Percentiles rank a stretch among this genome's conserved stretches.
Conservation (phyloP, 2,797 vertebrate genomes). For the Macropus fuliginosus region DNA sequence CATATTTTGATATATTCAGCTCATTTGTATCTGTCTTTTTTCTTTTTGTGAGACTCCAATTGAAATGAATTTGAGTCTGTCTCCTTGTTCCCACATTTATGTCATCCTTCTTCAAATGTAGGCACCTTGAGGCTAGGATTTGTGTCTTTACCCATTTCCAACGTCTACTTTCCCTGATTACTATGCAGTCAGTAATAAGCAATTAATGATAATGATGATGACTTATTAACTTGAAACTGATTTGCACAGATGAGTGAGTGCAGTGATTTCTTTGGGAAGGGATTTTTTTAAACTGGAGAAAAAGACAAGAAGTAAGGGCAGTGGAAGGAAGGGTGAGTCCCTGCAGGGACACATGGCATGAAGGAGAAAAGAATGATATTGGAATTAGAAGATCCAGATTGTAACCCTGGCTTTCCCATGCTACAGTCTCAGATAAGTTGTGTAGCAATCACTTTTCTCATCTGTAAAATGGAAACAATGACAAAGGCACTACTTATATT, state of each 20-base stretch:
- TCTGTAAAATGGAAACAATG: not conserved
- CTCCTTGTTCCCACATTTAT: slow-evolving; percentile 44
- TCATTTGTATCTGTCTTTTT: not conserved
- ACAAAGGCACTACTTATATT: not conserved
- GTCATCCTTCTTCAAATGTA: slow-evolving; percentile 17
- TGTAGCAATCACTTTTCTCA: not conserved
- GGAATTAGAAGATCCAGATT: not conserved
- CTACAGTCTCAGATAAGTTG: not conserved
- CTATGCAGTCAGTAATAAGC: not conserved
- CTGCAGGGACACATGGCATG: not conserved
- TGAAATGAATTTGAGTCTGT: slow-evolving; percentile 54
- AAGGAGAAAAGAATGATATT: not conserved
- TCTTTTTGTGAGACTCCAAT: not conserved
- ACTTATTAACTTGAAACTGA: slow-evolving; percentile 27
- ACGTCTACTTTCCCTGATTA: slow-evolving; percentile 21
- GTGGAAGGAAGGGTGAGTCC: not conserved
- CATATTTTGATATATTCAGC: not conserved
- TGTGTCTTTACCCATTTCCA: slow-evolving; percentile 39
- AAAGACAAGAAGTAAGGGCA: not conserved
- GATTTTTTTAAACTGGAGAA: not conserved
- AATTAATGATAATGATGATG: not conserved
- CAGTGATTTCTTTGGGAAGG: not conserved
- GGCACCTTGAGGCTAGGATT: slow-evolving; percentile 34
- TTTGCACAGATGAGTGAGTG: not conserved
- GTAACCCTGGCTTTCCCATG: not conserved